Evolutionary conservation across 2,888 invertebrate species (phyloP).

Genomic region (Nasonovia ribisnigri): DNA sequence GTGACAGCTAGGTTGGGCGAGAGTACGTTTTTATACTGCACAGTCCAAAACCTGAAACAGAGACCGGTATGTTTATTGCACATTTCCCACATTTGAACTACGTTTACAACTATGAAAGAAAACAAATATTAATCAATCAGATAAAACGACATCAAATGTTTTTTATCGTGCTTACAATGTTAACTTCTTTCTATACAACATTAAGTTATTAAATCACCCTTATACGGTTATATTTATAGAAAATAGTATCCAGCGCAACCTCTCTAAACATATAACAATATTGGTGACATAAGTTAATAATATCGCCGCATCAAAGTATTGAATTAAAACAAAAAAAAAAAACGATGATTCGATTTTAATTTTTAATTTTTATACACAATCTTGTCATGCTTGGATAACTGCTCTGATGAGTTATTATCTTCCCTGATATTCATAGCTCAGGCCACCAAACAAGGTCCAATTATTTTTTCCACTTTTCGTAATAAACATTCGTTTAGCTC

Average conservation of each 20-base stretch:
- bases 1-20: constrained; percentile 67
- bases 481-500: not conserved
- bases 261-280: not conserved
- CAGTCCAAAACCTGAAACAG: constrained; percentile 67
- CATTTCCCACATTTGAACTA: not conserved
- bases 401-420: not conserved
- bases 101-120: not conserved
- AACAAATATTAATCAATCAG: not conserved
- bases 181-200: not conserved
- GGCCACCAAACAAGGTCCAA: not conserved
- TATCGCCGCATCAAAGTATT: not conserved
- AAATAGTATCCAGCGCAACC: not conserved
- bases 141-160: not conserved
- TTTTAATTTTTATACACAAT: not conserved
- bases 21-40: constrained; percentile 67
- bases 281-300: not conserved
- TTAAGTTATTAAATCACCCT: not conserved
- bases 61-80: constrained; percentile 66
- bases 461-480: not conserved
- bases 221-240: not conserved
- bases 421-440: not conserved
- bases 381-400: not conserved
- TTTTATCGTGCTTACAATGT: not conserved
- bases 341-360: not conserved
- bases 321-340: not conserved